Percentiles rank a stretch among this genome's conserved stretches.
phyloP scores from a whole-genome alignment of 1,140 invertebrate species.

The Papilio aristodemus region DNA sequence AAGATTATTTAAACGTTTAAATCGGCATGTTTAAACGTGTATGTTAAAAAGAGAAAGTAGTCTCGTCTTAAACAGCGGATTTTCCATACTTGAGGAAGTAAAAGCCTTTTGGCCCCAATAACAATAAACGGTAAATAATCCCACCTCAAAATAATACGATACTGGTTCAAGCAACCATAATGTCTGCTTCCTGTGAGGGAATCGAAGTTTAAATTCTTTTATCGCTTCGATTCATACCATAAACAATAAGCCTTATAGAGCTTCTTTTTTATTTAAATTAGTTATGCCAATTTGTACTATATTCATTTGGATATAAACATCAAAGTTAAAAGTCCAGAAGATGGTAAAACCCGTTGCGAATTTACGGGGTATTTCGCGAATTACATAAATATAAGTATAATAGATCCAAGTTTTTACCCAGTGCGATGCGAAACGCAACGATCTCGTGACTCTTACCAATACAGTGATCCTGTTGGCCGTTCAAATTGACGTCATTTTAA shows the following conservation, averaged over 20 bases:
- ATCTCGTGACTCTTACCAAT: conserved; percentile 66
- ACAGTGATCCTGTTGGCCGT: conserved; percentile 52
- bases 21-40: neutral
- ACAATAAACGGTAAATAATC: neutral
- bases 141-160: neutral
- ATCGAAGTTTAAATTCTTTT: neutral
- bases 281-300: too few relatives aligned
- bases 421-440: conserved; percentile 41
- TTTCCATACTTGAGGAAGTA: conserved; percentile 2
- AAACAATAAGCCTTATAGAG: too few relatives aligned
- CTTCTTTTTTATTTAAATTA: too few relatives aligned
- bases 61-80: neutral
- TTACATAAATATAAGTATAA: conserved; percentile 27
- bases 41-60: conserved; percentile 14
- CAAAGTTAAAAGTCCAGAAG: neutral
- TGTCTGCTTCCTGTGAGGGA: neutral
- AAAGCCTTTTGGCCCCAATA: neutral
- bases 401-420: conserved; percentile 39
- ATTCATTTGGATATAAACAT: too few relatives aligned
- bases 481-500: conserved; percentile 62
- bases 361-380: conserved; percentile 40
- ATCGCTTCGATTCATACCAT: too few relatives aligned
- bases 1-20: too few relatives aligned
- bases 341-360: conserved; percentile 34
- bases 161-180: neutral